Evolutionary conservation across 2,113 vertebrate species (phyloP).

Genomic region (Polypterus senegalus): DNA sequence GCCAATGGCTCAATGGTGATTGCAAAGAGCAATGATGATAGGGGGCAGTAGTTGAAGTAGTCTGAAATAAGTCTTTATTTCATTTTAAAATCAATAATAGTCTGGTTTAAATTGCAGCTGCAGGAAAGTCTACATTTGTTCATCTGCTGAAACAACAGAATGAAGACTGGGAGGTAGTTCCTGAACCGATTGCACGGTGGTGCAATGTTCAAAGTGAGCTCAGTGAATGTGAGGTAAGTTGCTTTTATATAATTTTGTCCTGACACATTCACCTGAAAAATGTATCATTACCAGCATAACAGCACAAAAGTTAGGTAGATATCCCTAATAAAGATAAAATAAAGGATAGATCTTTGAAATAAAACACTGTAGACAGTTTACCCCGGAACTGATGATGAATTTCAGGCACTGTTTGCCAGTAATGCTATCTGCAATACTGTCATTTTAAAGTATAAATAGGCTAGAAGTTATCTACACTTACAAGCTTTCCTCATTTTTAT

Average conservation of each 20-base stretch:
- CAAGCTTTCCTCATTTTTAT: no score
- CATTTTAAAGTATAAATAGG: no score
- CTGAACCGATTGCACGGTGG: slow-evolving; percentile 84
- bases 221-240: slow-evolving; percentile 66
- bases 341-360: no score
- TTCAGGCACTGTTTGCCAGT: no score
- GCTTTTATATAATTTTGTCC: no score
- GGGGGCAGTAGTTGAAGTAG: no score
- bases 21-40: no score
- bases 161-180: slow-evolving; percentile 80
- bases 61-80: neutral
- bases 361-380: no score
- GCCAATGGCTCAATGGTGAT: no score
- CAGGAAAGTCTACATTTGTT: slow-evolving; percentile 85
- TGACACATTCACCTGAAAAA: neutral
- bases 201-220: slow-evolving; percentile 72
- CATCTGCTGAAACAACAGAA: slow-evolving; percentile 60
- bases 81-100: neutral
- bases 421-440: no score
- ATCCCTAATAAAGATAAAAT: neutral
- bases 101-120: slow-evolving; percentile 41
- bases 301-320: neutral
- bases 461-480: no score
- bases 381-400: no score
- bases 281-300: neutral